Base-by-base conservation (phyloP, 1,140 invertebrate species). In the Drosophila arizonae region DNA sequence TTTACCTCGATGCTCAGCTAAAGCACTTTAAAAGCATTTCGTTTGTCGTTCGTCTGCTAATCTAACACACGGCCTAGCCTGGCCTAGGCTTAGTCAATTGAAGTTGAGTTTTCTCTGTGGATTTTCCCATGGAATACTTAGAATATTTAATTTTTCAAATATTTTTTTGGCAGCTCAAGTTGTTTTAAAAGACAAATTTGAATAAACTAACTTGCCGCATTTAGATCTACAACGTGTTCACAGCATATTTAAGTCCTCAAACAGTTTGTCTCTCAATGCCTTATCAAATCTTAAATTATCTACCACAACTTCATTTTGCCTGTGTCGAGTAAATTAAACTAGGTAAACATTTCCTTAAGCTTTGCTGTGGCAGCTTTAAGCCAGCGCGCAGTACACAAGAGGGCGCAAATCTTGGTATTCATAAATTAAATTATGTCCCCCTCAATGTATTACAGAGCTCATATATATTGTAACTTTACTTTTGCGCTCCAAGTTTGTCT, bases 361-460 rank as follows among this genome's bases (percentile, higher is more conserved):
- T 30, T 36, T 33, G 26, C n/a, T 15, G 28, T 8, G n/a, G 45
- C 15, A 24, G 17, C 30, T 39, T 56, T 41, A 56, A 56, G 46
- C 30, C 26, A 43, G 55, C 2, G 43, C 6, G 17, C 17, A 6
- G 41, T 4, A 46, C 17, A 17, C 4, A 15, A 17, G 43, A 17
- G n/a, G 46, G 24, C 43, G 26, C 39, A 21, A 45, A 60, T 26
- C 26, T 26, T 45, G 39, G 50, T 33, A 54, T 30, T 21, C 63
- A 60, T 78, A 72, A 78, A 87, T 81, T 45, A 66, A 78, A 77
- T 75, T 64, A 68, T 74, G 46, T 45, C 50, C 46, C 45, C 9
- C 30, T 41, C 39, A 51, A 26, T 41, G 17, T 36, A 17, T 21
- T 71, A 43, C 41, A 66, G 17, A 26, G 28, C 50, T 21, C 45